Evolutionary conservation across 2,888 invertebrate species (phyloP).

Genomic region (Mesorhabditis belari): DNA sequence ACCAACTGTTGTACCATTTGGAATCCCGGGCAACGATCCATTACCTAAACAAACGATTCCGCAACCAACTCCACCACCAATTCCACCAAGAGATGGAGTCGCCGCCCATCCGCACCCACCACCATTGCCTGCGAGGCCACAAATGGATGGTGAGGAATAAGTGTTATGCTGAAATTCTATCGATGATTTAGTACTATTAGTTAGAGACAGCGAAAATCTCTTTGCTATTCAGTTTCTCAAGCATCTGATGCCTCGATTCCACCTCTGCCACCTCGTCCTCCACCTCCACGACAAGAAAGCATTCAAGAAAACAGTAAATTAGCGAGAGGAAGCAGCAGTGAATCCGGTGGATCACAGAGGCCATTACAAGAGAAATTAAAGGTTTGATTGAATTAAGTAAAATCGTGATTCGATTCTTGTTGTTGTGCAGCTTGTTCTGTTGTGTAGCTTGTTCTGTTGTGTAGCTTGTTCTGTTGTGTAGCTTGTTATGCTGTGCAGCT

Average conservation of each 20-base stretch:
- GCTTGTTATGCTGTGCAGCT: no score
- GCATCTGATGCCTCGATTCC: conserved; percentile 6
- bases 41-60: not conserved
- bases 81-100: conserved; percentile 3
- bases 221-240: not conserved
- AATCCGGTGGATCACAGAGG: not conserved
- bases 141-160: conserved; percentile 8
- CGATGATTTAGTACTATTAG: not conserved
- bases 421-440: no score
- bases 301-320: not conserved
- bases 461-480: no score
- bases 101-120: conserved; percentile 6
- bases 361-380: not conserved
- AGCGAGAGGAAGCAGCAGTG: not conserved
- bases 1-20: not conserved
- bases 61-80: conserved; percentile 1
- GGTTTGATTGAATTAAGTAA: no score
- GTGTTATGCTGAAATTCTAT: not conserved
- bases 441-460: no score
- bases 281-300: conserved; percentile 5
- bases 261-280: conserved; percentile 10
- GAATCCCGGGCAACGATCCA: not conserved
- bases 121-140: conserved; percentile 10
- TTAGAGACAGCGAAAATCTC: not conserved
- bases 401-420: no score